A percentile compares a stretch with the other conserved stretches of the same genome.
These are phyloP conservation scores for Phaenicophaeus curvirostris DNA, from an alignment of 2,797 vertebrate species.

Conservation along the genomic window DNA sequence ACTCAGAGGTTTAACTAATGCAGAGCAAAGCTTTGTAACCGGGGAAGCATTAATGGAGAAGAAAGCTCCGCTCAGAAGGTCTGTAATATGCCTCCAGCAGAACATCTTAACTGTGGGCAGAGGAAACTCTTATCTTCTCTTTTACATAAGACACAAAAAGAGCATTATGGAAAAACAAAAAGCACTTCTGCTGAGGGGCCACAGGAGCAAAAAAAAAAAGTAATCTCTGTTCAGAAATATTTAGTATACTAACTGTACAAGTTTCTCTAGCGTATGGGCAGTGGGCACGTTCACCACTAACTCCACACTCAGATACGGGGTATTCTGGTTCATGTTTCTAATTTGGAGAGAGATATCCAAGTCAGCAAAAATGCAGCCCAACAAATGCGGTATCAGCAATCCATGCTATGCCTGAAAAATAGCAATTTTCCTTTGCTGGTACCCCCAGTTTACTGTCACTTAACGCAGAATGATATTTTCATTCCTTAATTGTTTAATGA, in stretches of 20 bases:
- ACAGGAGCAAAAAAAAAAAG: accelerated
- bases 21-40: background rate
- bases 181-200: background rate
- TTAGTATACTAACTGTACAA: too few relatives aligned
- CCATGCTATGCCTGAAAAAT: accelerated
- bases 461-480: background rate
- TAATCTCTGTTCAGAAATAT: background rate
- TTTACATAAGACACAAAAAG: background rate
- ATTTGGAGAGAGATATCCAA: background rate
- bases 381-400: background rate
- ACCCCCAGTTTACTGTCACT: background rate
- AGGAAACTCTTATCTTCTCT: background rate
- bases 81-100: background rate
- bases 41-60: background rate
- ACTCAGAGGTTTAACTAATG: slow-evolving; percentile 25
- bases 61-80: background rate
- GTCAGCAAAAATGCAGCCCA: background rate
- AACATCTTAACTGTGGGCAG: background rate
- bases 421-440: accelerated
- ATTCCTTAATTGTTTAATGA: slow-evolving; percentile 14
- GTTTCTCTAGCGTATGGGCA: background rate
- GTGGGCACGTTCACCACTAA: background rate
- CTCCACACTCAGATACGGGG: accelerated
- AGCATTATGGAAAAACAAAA: background rate
- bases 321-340: background rate